Conservation (phyloP, 2,888 invertebrate species). For the Urechis unicinctus region DNA sequence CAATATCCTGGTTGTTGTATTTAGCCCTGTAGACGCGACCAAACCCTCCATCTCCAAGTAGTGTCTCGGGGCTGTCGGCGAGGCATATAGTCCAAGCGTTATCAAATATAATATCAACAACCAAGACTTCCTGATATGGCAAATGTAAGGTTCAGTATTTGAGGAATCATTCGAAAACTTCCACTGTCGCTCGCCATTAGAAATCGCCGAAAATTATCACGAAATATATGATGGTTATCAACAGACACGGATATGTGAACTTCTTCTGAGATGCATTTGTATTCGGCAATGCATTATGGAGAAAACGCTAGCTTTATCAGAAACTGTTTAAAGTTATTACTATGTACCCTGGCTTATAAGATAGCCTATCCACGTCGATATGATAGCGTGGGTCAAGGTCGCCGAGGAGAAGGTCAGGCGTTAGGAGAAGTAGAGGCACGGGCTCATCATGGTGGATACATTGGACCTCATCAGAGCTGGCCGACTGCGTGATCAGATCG, state of each 20-base stretch:
- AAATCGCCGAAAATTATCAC: not conserved
- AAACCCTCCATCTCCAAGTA: constrained; percentile 41
- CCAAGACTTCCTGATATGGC: no score
- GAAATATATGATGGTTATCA: not conserved
- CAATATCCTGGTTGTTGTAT: constrained; percentile 36
- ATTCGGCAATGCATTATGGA: no score
- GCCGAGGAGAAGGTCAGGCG: not conserved
- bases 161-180: no score
- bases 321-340: no score
- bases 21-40: constrained; percentile 38
- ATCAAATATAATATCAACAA: no score
- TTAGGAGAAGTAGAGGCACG: constrained; percentile 27
- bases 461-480: constrained; percentile 21
- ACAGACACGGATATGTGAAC: no score
- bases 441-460: constrained; percentile 31
- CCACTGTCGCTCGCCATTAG: no score
- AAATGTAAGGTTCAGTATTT: no score
- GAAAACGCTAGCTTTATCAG: no score
- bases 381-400: not conserved
- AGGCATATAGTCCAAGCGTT: no score
- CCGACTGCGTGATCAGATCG: constrained; percentile 27
- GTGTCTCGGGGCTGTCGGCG: constrained; percentile 30
- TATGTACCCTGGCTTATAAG: no score
- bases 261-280: no score
- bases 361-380: not conserved